Percentiles rank a stretch among this genome's conserved stretches.
These are phyloP conservation scores for Montifringilla adamsi DNA, from an alignment of 2,113 vertebrate genomes.

Conservation along the genomic window DNA sequence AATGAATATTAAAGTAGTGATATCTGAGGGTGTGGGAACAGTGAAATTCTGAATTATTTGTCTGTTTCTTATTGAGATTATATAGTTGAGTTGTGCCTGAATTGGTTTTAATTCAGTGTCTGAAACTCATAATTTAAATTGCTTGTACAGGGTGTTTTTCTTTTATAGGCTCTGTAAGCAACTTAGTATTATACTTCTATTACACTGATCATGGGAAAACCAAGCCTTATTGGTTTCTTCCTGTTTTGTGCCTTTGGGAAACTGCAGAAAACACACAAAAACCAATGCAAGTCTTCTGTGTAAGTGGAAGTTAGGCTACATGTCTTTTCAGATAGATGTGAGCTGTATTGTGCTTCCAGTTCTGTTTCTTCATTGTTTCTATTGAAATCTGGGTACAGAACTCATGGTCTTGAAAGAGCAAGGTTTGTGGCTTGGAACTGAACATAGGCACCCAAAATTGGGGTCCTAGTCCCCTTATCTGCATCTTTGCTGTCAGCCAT, in stretches of 20 bases:
- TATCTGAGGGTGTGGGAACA: not conserved
- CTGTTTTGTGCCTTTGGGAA: not conserved
- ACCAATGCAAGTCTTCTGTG: not conserved
- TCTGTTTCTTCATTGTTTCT: not conserved
- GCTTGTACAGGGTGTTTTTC: not conserved
- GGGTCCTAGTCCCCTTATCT: not conserved
- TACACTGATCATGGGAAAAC: not conserved
- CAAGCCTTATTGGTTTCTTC: not conserved
- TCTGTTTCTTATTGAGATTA: not conserved
- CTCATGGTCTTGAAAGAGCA: not conserved
- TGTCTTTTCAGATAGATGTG: not conserved
- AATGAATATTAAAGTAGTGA: not conserved
- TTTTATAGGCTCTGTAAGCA: not conserved
- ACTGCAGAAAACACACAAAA: not conserved
- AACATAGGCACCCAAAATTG: not conserved
- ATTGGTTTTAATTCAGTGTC: not conserved
- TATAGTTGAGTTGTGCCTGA: not conserved
- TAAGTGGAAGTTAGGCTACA: not conserved
- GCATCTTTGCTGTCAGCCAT: not conserved
- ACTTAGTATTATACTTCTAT: not conserved
- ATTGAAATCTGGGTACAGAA: not conserved
- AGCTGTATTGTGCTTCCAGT: not conserved
- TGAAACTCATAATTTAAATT: not conserved
- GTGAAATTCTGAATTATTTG: not conserved
- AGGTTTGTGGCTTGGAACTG: not conserved